Conservation (phyloP, 2,113 vertebrate genomes). For the Blennius ocellaris region DNA sequence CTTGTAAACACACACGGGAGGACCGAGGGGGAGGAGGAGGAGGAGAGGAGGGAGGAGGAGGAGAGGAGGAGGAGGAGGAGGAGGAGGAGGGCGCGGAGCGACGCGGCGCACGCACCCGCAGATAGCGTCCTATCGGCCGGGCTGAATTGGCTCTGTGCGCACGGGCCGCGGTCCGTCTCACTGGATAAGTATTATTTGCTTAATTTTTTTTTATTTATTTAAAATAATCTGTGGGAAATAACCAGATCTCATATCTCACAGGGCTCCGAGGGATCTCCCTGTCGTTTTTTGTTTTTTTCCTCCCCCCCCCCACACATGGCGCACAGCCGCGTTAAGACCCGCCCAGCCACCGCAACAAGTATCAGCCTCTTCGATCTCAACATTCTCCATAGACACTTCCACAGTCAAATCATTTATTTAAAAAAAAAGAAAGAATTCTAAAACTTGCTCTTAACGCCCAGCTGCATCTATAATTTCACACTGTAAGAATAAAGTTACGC, state of each 20-base stretch:
- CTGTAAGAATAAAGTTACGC: no score
- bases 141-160: constrained; percentile 23
- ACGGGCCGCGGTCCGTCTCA: not conserved
- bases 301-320: constrained; percentile 69
- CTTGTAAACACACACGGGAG: constrained; percentile 73
- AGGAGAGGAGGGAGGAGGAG: not conserved
- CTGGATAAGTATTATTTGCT: not conserved
- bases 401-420: not conserved
- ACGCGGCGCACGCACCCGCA: constrained; percentile 36
- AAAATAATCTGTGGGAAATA: constrained; percentile 51
- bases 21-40: not conserved
- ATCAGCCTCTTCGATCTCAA: constrained; percentile 24
- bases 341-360: constrained; percentile 80
- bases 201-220: not conserved
- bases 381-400: not conserved
- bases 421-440: no score
- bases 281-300: constrained; percentile 54
- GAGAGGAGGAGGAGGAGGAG: not conserved
- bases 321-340: constrained; percentile 71
- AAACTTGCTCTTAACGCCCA: no score
- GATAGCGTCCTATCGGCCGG: constrained; percentile 24
- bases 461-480: no score
- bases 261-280: constrained; percentile 73
- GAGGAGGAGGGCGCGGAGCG: not conserved
- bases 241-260: constrained; percentile 69